A percentile compares a stretch with the other conserved stretches of the same genome.
These are phyloP conservation scores for Vannuccia rotundouncinata DNA, from an alignment of 2,888 invertebrate genomes.

Conservation along the genomic window DNA sequence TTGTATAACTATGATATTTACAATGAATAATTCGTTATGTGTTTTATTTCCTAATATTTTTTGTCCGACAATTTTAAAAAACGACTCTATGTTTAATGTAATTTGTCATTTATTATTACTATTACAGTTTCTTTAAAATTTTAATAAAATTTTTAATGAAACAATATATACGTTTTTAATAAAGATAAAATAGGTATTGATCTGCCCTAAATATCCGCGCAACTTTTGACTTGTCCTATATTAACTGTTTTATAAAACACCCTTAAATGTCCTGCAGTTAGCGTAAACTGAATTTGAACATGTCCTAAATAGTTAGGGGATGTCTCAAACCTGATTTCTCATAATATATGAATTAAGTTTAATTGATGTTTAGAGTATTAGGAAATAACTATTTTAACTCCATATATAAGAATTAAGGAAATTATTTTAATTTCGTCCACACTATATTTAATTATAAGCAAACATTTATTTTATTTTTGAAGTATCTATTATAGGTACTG, in stretches of 20 bases:
- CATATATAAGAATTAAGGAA: too few relatives aligned
- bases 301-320: neutral
- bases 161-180: neutral
- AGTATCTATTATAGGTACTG: too few relatives aligned
- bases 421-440: too few relatives aligned
- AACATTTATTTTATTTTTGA: too few relatives aligned
- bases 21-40: neutral
- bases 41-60: neutral
- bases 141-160: conserved; percentile 6
- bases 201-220: neutral
- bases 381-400: too few relatives aligned
- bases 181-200: neutral
- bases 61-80: neutral
- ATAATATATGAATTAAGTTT: too few relatives aligned
- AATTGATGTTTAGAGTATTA: too few relatives aligned
- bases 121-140: neutral
- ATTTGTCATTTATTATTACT: neutral
- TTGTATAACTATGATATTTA: neutral
- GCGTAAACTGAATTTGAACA: conserved; percentile 11
- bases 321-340: neutral
- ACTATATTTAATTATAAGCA: too few relatives aligned
- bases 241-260: conserved; percentile 20
- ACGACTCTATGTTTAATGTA: too few relatives aligned
- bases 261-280: neutral
- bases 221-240: conserved; percentile 1